Evolutionary conservation across 2,888 invertebrate genomes (phyloP), one percentile per base, ranked within the genome.

Genomic region (Entomobrya proxima): DNA sequence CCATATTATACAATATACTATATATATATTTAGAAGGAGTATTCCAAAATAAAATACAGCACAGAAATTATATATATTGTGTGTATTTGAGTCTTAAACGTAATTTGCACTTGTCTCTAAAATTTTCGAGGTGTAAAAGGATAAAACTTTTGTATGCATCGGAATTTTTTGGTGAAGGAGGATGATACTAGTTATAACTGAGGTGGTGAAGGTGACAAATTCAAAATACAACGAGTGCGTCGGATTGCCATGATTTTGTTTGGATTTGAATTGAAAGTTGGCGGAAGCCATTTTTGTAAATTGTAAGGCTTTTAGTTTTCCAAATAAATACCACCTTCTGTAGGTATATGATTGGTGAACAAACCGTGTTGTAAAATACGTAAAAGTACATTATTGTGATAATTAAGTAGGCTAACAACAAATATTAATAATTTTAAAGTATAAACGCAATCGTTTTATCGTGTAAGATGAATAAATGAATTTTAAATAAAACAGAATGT

Each of bases 11-110:
- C n/a, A n/a, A n/a, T n/a, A n/a, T n/a, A n/a, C n/a, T n/a, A n/a
- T n/a, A n/a, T n/a, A n/a, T n/a, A n/a, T n/a, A n/a, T n/a, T n/a
- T n/a, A n/a, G n/a, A n/a, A n/a, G n/a, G n/a, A n/a, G n/a, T n/a
- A n/a, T n/a, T n/a, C n/a, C n/a, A n/a, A n/a, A n/a, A n/a, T n/a
- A n/a, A n/a, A n/a, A n/a, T n/a, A n/a, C n/a, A n/a, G n/a, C n/a
- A n/a, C n/a, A 37, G 1, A 44, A 69, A 44, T 30, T 30, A 35
- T 24, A 37, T n/a, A 40, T 69, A 24, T n/a, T n/a, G n/a, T n/a
- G 72, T 44, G 72, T 72, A 72, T 72, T 72, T 72, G 72, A 44
- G 72, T 72, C 44, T 47, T 47, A 72, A 72, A 72, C 47, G 47
- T 64, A 64, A 64, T 72, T 72, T 72, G 47, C 72, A 72, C 47